phyloP scores from a whole-genome alignment of 2,888 invertebrate genomes.

The Tineola bisselliella region DNA sequence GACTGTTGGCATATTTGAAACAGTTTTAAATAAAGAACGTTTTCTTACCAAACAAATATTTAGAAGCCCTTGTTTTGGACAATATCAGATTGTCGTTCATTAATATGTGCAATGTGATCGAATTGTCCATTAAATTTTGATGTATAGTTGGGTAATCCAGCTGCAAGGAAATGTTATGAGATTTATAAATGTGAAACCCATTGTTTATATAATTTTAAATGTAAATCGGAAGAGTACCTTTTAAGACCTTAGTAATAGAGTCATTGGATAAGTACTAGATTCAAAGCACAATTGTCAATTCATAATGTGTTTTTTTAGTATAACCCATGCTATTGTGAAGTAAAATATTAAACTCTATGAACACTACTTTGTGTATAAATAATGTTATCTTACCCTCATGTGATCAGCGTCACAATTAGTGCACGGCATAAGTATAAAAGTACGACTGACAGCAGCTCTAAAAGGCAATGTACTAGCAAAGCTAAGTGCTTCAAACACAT shows the following conservation, averaged over 20 bases:
- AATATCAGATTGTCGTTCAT: slow-evolving; percentile 84
- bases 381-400: background rate
- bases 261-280: too few species aligned
- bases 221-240: too few species aligned
- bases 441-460: slow-evolving; percentile 85
- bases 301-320: too few species aligned
- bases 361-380: too few species aligned
- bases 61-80: slow-evolving; percentile 75
- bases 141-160: slow-evolving; percentile 85
- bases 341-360: too few species aligned
- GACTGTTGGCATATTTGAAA: too few species aligned
- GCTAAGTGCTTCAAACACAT: slow-evolving; percentile 80
- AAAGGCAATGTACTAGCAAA: slow-evolving; percentile 79
- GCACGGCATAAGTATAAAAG: slow-evolving; percentile 84
- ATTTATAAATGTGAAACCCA: too few species aligned
- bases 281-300: too few species aligned
- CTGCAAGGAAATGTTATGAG: slow-evolving; percentile 58
- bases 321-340: too few species aligned
- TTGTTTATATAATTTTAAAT: too few species aligned
- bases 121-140: slow-evolving; percentile 83
- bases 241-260: too few species aligned
- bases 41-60: slow-evolving; percentile 77
- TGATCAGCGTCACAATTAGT: slow-evolving; percentile 70
- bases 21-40: background rate
- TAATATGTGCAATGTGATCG: slow-evolving; percentile 82